Percentiles rank a stretch among this genome's conserved stretches.
Conservation (phyloP, 2,888 invertebrate genomes). For the Drosophila borealis region DNA sequence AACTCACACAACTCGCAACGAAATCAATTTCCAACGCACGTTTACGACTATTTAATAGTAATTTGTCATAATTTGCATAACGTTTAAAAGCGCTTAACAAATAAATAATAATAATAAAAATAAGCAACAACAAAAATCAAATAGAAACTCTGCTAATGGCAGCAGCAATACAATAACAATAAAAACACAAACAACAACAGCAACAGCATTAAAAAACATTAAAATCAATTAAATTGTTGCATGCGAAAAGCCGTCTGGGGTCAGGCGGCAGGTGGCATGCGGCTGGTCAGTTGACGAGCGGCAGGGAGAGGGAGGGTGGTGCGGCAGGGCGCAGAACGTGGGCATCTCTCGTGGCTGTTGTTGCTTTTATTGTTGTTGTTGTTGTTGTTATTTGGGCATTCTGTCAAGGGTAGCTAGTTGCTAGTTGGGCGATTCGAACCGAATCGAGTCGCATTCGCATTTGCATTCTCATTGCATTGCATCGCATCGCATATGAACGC, state of each 20-base stretch:
- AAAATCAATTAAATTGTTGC: constrained; percentile 73
- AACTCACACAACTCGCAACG: constrained; percentile 18
- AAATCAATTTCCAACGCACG: constrained; percentile 75
- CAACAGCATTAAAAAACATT: constrained; percentile 37
- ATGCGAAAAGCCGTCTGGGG: constrained; percentile 46
- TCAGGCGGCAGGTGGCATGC: background rate
- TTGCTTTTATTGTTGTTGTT: background rate
- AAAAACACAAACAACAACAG: constrained; percentile 17
- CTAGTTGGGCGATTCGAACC: constrained; percentile 7
- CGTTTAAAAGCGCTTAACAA: constrained; percentile 78
- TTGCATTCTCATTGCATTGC: background rate
- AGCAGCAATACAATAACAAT: constrained; percentile 21
- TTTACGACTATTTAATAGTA: constrained; percentile 82
- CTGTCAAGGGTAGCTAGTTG: constrained; percentile 45
- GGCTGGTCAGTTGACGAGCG: background rate
- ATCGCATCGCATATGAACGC: constrained; percentile 4
- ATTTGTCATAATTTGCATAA: constrained; percentile 83
- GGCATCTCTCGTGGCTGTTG: constrained; percentile 4
- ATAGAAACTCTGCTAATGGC: constrained; percentile 22
- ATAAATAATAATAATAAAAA: constrained; percentile 52
- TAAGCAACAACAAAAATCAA: constrained; percentile 23
- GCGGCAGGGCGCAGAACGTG: background rate
- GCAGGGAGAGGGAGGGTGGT: background rate
- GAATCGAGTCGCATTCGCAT: background rate
- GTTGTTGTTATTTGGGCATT: constrained; percentile 13